These are phyloP conservation scores for Ecliptopera silaceata DNA, from an alignment of 2,888 invertebrate genomes.

Conservation along the genomic window DNA sequence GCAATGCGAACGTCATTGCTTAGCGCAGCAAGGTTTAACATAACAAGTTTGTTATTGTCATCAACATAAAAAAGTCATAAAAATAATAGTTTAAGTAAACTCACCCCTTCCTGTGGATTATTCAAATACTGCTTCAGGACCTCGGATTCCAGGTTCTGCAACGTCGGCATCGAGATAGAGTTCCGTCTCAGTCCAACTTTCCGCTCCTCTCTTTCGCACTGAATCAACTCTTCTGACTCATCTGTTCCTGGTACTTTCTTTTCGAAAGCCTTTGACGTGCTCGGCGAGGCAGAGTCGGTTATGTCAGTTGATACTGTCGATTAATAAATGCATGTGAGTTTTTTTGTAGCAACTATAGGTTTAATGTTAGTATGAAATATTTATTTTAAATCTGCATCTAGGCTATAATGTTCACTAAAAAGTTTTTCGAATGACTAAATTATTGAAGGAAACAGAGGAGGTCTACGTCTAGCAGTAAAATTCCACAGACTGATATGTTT, in stretches of 20 bases:
- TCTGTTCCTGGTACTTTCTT: conserved; percentile 57
- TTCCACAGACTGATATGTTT: no score
- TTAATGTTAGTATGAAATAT: no score
- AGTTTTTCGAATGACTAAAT: no score
- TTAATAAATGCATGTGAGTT: not conserved
- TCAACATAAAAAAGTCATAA: no score
- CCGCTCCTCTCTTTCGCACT: conserved; percentile 57
- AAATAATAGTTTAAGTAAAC: conserved; percentile 30
- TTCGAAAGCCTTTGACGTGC: conserved; percentile 15
- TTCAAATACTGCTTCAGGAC: conserved; percentile 74
- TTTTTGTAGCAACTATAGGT: no score
- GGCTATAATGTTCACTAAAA: no score
- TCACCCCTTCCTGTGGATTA: conserved; percentile 63
- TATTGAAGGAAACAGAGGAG: no score
- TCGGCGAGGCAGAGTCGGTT: conserved; percentile 45
- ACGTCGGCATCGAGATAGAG: conserved; percentile 88
- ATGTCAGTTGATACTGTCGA: conserved; percentile 54
- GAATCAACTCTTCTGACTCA: conserved; percentile 61
- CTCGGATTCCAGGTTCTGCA: conserved; percentile 86
- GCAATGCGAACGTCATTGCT: not conserved
- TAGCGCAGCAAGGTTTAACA: no score
- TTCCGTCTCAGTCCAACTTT: conserved; percentile 82
- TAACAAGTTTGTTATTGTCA: no score
- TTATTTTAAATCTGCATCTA: no score
- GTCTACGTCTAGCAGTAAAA: no score